A percentile compares a stretch with the other conserved stretches of the same genome.
Conservation (phyloP, 2,113 vertebrate genomes). For the Sialia sialis region DNA sequence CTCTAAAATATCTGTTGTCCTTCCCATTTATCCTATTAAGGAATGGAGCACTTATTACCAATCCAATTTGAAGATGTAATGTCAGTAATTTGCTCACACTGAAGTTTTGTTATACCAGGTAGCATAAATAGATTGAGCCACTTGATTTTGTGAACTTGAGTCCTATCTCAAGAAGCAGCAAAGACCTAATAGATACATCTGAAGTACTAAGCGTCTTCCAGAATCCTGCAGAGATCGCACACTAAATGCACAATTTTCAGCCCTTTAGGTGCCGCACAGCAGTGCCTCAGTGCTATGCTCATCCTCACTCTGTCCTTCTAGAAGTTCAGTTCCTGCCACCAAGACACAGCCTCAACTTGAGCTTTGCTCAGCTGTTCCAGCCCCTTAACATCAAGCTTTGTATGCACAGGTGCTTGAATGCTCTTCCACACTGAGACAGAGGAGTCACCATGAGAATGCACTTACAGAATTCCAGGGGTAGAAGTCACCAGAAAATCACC, state of each 20-base stretch:
- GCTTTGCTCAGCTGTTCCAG: background rate
- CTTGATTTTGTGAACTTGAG: background rate
- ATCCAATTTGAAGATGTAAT: background rate
- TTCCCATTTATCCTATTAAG: background rate
- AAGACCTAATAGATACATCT: background rate
- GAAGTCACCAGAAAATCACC: background rate
- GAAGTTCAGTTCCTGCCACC: background rate
- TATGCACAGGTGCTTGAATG: accelerated
- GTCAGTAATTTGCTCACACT: background rate
- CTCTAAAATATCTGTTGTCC: background rate
- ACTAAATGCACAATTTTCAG: background rate
- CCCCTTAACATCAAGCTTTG: background rate
- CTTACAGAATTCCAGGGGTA: background rate
- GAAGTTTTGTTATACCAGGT: background rate
- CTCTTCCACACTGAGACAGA: background rate
- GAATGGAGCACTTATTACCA: background rate
- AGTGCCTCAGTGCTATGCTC: background rate
- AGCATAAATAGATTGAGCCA: background rate
- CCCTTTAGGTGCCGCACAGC: background rate
- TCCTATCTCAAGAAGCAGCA: background rate
- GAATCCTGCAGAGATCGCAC: background rate
- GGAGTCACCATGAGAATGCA: background rate
- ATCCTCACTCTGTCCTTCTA: background rate
- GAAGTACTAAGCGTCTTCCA: background rate
- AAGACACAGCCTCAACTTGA: no score